A percentile compares a stretch with the other conserved stretches of the same genome.
Conservation (phyloP, 2,888 invertebrate genomes). For the Brenthis daphne region DNA sequence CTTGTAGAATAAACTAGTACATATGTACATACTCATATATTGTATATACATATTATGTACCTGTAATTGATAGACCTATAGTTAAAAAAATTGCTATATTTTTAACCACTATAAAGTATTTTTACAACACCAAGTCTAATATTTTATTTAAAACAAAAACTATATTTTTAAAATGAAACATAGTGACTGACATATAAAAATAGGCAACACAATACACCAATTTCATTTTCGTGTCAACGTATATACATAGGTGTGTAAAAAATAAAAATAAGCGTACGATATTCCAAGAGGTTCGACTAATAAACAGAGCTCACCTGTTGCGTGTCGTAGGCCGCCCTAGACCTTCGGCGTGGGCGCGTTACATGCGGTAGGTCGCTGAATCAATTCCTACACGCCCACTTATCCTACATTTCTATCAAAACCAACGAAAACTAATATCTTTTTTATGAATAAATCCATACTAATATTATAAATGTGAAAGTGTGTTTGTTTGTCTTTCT, state of each 20-base stretch:
- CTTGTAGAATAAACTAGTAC: too few relatives aligned
- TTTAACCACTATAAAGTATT: too few relatives aligned
- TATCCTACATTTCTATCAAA: neutral
- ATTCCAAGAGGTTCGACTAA: conserved; percentile 11
- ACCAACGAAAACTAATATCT: neutral
- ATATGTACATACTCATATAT: too few relatives aligned
- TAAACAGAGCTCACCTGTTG: conserved; percentile 44
- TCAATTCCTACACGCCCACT: conserved; percentile 13
- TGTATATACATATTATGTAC: too few relatives aligned
- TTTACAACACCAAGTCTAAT: too few relatives aligned
- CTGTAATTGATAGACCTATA: too few relatives aligned
- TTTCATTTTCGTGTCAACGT: neutral
- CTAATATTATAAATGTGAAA: too few relatives aligned
- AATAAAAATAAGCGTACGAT: neutral
- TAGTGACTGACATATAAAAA: neutral
- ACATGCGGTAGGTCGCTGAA: conserved; percentile 27
- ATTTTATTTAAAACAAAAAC: too few relatives aligned
- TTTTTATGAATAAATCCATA: too few relatives aligned
- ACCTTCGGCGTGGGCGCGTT: conserved; percentile 29
- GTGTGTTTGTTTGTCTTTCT: too few relatives aligned
- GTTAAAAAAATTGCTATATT: too few relatives aligned
- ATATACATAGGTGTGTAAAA: neutral
- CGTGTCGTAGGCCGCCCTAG: conserved; percentile 26
- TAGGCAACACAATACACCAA: neutral
- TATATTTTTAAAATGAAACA: too few relatives aligned